Evolutionary conservation across 2,888 invertebrate species (phyloP).

Genomic region (Zele albiditarsus): DNA sequence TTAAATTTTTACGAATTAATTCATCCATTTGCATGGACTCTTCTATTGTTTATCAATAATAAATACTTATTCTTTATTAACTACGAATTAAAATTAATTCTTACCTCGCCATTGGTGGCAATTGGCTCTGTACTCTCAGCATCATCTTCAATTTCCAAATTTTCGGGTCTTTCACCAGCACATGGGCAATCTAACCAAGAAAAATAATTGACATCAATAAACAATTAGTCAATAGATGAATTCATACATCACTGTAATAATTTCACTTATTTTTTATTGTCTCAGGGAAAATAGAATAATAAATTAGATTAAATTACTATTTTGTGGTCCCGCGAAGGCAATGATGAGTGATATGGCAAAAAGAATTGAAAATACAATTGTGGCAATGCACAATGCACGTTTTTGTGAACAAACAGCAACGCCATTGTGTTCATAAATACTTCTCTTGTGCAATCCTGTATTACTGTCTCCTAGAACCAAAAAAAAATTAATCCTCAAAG

Average conservation of each 20-base stretch:
- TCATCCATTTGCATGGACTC: too few species aligned
- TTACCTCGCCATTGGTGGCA: slow-evolving; percentile 79
- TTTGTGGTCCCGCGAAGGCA: slow-evolving; percentile 91
- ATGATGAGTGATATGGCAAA: slow-evolving; percentile 89
- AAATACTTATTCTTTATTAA: too few species aligned
- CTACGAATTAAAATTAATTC: too few species aligned
- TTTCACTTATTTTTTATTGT: too few species aligned
- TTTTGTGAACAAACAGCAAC: slow-evolving; percentile 92
- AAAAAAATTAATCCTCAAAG: slow-evolving; percentile 33
- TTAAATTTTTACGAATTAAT: too few species aligned
- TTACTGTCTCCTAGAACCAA: slow-evolving; percentile 78
- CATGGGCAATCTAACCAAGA: slow-evolving; percentile 79
- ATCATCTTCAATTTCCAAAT: slow-evolving; percentile 78
- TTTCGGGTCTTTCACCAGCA: slow-evolving; percentile 79
- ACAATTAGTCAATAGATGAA: slow-evolving; percentile 19
- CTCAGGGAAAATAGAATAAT: background rate
- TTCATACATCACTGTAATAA: too few species aligned
- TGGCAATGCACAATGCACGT: slow-evolving; percentile 87
- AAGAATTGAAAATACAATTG: slow-evolving; percentile 85
- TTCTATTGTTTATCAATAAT: too few species aligned
- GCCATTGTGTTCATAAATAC: slow-evolving; percentile 82
- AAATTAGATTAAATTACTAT: slow-evolving; percentile 76
- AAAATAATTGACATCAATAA: background rate
- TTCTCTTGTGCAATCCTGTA: slow-evolving; percentile 78
- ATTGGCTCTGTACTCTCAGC: slow-evolving; percentile 80